These are phyloP conservation scores for Ageneiosus marmoratus DNA, from an alignment of 2,113 vertebrate genomes.

Conservation along the genomic window DNA sequence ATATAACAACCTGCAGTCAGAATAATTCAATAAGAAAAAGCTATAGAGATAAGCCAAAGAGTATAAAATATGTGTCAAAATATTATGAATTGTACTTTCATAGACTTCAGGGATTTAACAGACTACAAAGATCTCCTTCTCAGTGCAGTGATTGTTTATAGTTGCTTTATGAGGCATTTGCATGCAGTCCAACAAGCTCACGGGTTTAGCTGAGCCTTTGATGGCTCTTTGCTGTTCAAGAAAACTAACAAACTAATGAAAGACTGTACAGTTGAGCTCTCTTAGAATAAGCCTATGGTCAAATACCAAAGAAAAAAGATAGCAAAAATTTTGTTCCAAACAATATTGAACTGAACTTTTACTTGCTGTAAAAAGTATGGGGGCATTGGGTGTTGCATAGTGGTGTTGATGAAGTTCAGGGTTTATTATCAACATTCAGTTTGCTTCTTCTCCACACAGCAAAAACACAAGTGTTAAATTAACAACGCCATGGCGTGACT, in stretches of 20 bases:
- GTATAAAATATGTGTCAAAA: neutral
- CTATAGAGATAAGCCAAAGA: neutral
- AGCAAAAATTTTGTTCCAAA: neutral
- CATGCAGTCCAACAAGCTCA: conserved; percentile 4
- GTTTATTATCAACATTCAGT: conserved; percentile 28
- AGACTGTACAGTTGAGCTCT: conserved; percentile 1
- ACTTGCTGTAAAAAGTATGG: neutral
- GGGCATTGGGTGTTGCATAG: conserved; percentile 19
- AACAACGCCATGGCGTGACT: too few species aligned
- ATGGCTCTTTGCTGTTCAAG: conserved; percentile 17
- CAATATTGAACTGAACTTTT: neutral
- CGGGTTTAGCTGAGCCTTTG: conserved; percentile 12
- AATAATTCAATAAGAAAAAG: neutral
- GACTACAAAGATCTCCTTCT: conserved; percentile 8
- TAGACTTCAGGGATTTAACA: conserved; percentile 1
- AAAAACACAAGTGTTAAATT: too few species aligned
- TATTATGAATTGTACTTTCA: neutral
- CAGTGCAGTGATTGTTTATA: conserved; percentile 13
- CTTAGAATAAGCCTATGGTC: neutral
- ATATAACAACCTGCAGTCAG: neutral
- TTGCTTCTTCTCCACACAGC: conserved; percentile 20
- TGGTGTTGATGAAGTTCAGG: conserved; percentile 36
- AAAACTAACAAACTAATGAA: conserved; percentile 42
- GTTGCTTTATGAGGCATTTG: conserved; percentile 13
- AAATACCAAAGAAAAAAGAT: conserved; percentile 1